Evolutionary conservation across 2,888 invertebrate genomes (phyloP), one percentile per base, ranked within the genome.

Genomic region (Mamestra brassicae): DNA sequence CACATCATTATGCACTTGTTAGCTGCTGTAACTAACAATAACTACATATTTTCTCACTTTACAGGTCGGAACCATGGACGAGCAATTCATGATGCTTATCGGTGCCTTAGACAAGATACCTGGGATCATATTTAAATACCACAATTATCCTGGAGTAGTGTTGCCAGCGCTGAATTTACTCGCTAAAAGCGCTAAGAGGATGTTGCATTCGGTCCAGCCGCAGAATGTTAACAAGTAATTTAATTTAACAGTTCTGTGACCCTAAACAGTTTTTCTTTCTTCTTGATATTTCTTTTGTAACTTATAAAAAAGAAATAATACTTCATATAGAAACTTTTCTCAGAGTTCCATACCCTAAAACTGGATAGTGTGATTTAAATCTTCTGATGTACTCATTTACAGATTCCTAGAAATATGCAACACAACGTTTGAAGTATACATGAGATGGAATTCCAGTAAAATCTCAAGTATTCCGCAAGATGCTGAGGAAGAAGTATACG

Each of bases 101-200:
- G 97, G 97, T 8, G 96, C 98, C 55, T 92, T 98, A 85, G 97
- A 97, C 38, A 97, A 98, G 91, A 93, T 98, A 81, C 97, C 98
- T 2, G 97, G 97, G n/a, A 96, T 98, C 64, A 92, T 98, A 74
- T 97, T 97, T 78, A 92, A 98, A 52, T 98, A 98, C 91, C 98
- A 98, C 93, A 98, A 98, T 93, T 98, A 98, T 92, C 98, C 98
- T 72, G 97, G 97, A 74, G 97, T 99, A 76, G 98, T 98, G 66
- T 97, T 98, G 88, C 97, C 98, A 17, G 97, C 98, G 61, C 75
- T 91, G 69, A 91, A 92, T 42, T 93, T 98, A 57, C 97, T 98
- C 80, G 97, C 97, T 57, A 98, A 98, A 89, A 97, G 97, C 87
- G 97, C 98, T 2, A 97, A 97, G 86, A 96, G 97, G 79, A 97